Base-by-base conservation (phyloP, 2,888 invertebrate genomes). In the Andrena marginata region DNA sequence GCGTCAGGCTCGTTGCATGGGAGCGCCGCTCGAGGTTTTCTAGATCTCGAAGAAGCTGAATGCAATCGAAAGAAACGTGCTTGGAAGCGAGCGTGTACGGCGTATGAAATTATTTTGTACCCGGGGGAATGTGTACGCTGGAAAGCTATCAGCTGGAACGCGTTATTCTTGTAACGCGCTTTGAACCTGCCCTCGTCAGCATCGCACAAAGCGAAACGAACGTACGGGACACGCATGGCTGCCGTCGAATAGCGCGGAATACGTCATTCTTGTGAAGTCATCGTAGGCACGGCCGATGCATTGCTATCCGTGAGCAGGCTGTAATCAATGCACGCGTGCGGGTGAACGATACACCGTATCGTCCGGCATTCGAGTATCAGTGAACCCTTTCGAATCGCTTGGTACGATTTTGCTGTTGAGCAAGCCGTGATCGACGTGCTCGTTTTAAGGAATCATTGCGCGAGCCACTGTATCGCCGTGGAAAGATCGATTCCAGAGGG, bases 191-290 rank as follows among this genome's bases (percentile, higher is more conserved):
- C 65, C 42, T 29, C 48, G 16, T 71, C 48, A n/a, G 16, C n/a
- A 23, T 59, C 29, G 20, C 65, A 49, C 56, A 67, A 73, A 73
- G 77, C 73, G 73, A 72, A 63, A 64, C 72, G 64, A 68, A 77
- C 4, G 54, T 33, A 71, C 33, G 62, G 69, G 31, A 42, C 63
- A 76, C 54, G 76, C 75, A 70, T 79, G 73, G 70, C 56, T 76
- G 67, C 81, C 59, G 33, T 67, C 65, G 70, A 78, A 82, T 73
- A 63, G 59, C 63, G 51, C 35, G 16, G 63, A 33, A 68, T 73
- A 59, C 56, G 56, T 77, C 67, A n/a, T 13, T 62, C 51, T 31
- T 35, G 56, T 86, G 84, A 84, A 80, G 84, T 89, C 85, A 85
- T 73, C 82, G 70, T 75, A 73, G 73, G 77, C 79, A 72, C 78